Percentiles rank a stretch among this genome's conserved stretches.
Evolutionary conservation across 2,797 vertebrate species (phyloP).

Genomic region (Nothura maculosa): DNA sequence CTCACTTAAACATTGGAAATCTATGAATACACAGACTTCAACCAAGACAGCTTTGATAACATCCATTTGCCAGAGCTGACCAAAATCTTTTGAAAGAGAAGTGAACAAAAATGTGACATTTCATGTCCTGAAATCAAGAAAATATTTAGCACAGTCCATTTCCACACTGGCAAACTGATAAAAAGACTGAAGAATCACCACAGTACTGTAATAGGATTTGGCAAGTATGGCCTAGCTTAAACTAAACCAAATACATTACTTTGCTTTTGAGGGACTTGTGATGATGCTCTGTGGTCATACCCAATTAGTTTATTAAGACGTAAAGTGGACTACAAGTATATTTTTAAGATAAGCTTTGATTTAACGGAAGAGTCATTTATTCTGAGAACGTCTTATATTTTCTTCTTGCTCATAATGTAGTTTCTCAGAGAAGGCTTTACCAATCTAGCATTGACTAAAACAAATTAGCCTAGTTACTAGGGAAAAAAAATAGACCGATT

Average conservation of each 20-base stretch:
- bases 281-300: neutral
- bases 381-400: neutral
- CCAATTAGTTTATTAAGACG: neutral
- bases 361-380: neutral
- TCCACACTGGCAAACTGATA: neutral
- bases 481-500: neutral
- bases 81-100: neutral
- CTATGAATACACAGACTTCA: neutral
- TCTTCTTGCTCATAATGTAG: neutral
- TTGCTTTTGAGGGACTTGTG: neutral
- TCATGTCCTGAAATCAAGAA: neutral
- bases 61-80: neutral
- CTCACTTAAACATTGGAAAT: neutral
- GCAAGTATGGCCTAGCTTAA: neutral
- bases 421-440: neutral
- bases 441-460: neutral
- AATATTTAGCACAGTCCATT: neutral
- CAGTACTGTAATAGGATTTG: neutral
- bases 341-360: neutral
- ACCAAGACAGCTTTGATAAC: neutral
- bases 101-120: neutral
- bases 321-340: neutral
- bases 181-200: neutral
- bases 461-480: neutral
- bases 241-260: neutral